Percentiles rank a stretch among this genome's conserved stretches.
Conservation (phyloP, 2,888 invertebrate species). For the Mayetiola destructor region DNA sequence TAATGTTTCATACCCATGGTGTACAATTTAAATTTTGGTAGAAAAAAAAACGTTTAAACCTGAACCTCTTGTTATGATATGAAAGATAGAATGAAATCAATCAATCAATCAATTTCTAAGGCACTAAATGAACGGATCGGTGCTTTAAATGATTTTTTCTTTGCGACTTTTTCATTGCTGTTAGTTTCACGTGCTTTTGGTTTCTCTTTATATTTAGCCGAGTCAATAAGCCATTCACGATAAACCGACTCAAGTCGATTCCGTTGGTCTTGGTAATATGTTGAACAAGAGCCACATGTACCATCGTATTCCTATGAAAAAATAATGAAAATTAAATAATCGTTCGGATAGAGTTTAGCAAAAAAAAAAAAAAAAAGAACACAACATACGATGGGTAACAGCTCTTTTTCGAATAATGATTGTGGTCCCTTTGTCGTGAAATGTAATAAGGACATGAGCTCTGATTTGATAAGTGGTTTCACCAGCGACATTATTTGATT, state of each 20-base stretch:
- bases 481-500: conserved; percentile 53
- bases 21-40: no score
- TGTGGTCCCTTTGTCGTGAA: conserved; percentile 41
- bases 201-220: conserved; percentile 39
- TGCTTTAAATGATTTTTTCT: conserved; percentile 30
- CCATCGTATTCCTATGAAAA: conserved; percentile 44
- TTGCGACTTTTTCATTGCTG: background rate
- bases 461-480: conserved; percentile 47
- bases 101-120: conserved; percentile 15
- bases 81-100: no score
- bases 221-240: conserved; percentile 46
- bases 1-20: no score
- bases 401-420: conserved; percentile 21
- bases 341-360: background rate
- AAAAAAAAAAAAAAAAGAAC: background rate
- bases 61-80: no score
- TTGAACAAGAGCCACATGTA: conserved; percentile 38
- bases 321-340: conserved; percentile 10
- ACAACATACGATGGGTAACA: conserved; percentile 20
- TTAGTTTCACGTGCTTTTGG: conserved; percentile 38
- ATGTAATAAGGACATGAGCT: conserved; percentile 44
- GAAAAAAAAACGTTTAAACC: no score
- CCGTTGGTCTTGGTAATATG: conserved; percentile 42
- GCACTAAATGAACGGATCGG: conserved; percentile 9
- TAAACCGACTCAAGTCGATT: conserved; percentile 44